Base-by-base conservation (phyloP, 2,888 invertebrate genomes). In the Tetragnatha montana region DNA sequence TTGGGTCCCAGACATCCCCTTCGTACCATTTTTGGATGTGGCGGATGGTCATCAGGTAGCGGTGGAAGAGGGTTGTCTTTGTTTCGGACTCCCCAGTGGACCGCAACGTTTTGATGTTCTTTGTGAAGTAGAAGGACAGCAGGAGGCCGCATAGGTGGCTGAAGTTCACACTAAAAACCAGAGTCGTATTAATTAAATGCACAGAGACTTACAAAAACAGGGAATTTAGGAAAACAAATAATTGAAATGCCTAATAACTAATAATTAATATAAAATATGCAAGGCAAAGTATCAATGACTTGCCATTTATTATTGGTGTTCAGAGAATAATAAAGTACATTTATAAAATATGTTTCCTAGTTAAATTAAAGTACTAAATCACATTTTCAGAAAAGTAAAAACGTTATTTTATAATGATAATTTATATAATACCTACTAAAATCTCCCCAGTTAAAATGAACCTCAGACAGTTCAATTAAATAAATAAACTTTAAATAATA, bases 11-110 rank as follows among this genome's bases (percentile, higher is more conserved):
- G 0, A 96, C 95, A 81, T 96, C 95, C 60, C 95, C 94, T 89
- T 95, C 95, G 93, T 97, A 97, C 98, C 98, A 98, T 6, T 95
- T 93, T 19, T 95, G 93, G 88, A 96, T 95, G 92, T 98, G 97
- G 6, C 96, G 94, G 73, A 97, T 94, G 0, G 98, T 98, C 8
- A 96, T 95, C 10, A 97, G 93, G 93, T 98, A 98, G 92, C 98
- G 94, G 91, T 94, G 95, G 93, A 97, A 97, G 0, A 91, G 82
- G 12, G 81, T 6, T 7, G 50, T 69, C n/a, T 90, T 81, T 14
- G 73, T 89, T 21, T 74, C 68, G 10, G 92, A 92, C 50, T 91
- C 91, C 17, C 92, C 91, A 0, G 92, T 92, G 8, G 79, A 87
- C 8, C 86, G 21, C 12, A 92, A 83, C 8, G 91, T 88, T 22